A percentile compares a stretch with the other conserved stretches of the same genome.
These are phyloP conservation scores for Malurus leucopterus DNA, from an alignment of 2,797 vertebrate genomes.

Conservation along the genomic window DNA sequence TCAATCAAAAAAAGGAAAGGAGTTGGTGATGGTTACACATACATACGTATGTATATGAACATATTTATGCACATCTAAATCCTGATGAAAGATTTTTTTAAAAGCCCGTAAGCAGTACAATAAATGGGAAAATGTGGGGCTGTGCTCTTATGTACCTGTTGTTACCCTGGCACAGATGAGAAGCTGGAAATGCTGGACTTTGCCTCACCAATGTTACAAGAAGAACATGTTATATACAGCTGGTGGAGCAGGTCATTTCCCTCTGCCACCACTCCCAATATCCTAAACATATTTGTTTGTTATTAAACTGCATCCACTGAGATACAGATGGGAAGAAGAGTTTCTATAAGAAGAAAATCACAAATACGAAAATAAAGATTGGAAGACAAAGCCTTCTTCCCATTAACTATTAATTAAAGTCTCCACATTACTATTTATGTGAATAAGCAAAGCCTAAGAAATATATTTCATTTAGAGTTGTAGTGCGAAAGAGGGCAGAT, in stretches of 20 bases:
- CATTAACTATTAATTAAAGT: slow-evolving; percentile 60
- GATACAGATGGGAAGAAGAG: slow-evolving; percentile 12
- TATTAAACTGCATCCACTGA: neutral
- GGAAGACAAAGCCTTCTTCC: slow-evolving; percentile 59
- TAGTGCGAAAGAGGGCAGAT: neutral
- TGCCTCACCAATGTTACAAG: neutral
- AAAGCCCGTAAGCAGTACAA: neutral
- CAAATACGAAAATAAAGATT: slow-evolving; percentile 35
- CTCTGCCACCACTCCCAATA: neutral
- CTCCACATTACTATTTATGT: slow-evolving; percentile 34
- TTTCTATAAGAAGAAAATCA: slow-evolving; percentile 44
- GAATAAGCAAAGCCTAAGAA: slow-evolving; percentile 50
- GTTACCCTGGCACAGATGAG: neutral
- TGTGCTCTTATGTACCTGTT: neutral
- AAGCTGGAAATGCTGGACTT: neutral
- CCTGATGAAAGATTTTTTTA: neutral
- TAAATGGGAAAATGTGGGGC: neutral
- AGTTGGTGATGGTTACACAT: neutral
- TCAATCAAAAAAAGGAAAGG: neutral
- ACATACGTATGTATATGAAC: neutral
- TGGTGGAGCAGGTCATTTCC: neutral
- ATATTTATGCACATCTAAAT: neutral
- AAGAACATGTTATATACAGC: neutral
- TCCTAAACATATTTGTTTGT: slow-evolving; percentile 17
- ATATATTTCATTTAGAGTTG: slow-evolving; percentile 51